Evolutionary conservation across 2,888 invertebrate genomes (phyloP), one percentile per base, ranked within the genome.

Genomic region (Drosophila kambysellisi): DNA sequence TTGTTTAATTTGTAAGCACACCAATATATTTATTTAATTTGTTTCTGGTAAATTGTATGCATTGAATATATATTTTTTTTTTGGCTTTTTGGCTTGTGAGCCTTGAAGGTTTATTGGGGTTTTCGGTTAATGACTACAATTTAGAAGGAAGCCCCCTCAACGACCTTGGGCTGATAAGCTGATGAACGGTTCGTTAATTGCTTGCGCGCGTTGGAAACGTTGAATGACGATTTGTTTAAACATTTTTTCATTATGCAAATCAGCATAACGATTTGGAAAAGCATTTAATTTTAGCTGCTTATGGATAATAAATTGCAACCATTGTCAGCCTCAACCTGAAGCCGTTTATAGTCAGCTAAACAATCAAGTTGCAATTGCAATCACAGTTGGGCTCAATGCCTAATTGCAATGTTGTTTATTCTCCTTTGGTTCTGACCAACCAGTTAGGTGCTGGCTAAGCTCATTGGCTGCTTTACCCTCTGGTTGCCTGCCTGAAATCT

Each of bases 91-190:
- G 43, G 37, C 62, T 78, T 64, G 74, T 71, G 68, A 71, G 50
- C 74, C 68, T 66, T 77, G 81, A 80, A 74, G 78, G 66, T 65
- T 61, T 60, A 41, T 59, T 54, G 41, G 30, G 29, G 51, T 56
- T 41, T 74, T 67, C 29, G 48, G 53, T 30, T 81, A 80, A 79
- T 81, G 81, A 66, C 64, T 20, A 43, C 51, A 50, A 54, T 58
- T 69, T 54, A 57, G 60, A 73, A 77, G 78, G 79, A 79, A 81
- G 79, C 68, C 72, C 37, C 54, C 39, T 39, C 57, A 50, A 37
- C 25, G 78, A 77, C 81, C 81, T 74, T 77, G 61, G 59, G 51
- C 59, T 58, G 74, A 70, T 81, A 74, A 74, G 63, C 65, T 51
- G 70, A 48, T 64, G 70, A 70, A 81, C 63, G 60, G 62, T 65